Base-by-base conservation (phyloP, 2,888 invertebrate genomes). In the Ligdia adustata region DNA sequence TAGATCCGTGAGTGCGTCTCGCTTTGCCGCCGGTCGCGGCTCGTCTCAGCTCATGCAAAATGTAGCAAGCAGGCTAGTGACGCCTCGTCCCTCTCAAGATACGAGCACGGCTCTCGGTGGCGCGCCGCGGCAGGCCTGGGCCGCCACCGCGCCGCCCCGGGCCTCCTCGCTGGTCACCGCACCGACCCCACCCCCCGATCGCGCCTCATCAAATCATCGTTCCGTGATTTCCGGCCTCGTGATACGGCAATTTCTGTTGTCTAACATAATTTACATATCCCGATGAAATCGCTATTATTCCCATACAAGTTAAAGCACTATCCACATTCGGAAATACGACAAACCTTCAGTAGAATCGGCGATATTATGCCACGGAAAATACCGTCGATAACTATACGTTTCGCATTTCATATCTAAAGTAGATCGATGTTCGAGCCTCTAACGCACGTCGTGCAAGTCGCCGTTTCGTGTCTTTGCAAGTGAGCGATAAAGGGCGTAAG, bases 11-110 rank as follows among this genome's bases (percentile, higher is more conserved):
- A 73, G 75, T 66, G 61, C 58, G 70, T 82, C 83, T 64, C 73
- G 60, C 69, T 80, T 74, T 52, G 62, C 52, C 64, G 16, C 14
- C 6, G 28, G 9, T 26, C 69, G 66, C 72, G 16, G 14, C 58
- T 73, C 72, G 69, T 69, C 69, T 65, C 62, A 55, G 63, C 69
- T 86, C 86, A 86, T 89, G 75, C 82, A 88, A 89, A 85, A 88
- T 88, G 80, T 79, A 89, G 72, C 77, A 74, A 74, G 66, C 61
- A 69, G 69, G 73, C 78, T 75, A 77, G 76, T 78, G 78, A 72
- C 73, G 72, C 72, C 66, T 61, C 71, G 75, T 76, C 71, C 66
- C 79, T 79, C 78, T 80, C 77, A 82, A 84, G 85, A 84, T 82
- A 82, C n/a, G n/a, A n/a, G n/a, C n/a, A n/a, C n/a, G n/a, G n/a